Conservation (phyloP, 2,797 vertebrate genomes). For the Sebastes umbrosus region DNA sequence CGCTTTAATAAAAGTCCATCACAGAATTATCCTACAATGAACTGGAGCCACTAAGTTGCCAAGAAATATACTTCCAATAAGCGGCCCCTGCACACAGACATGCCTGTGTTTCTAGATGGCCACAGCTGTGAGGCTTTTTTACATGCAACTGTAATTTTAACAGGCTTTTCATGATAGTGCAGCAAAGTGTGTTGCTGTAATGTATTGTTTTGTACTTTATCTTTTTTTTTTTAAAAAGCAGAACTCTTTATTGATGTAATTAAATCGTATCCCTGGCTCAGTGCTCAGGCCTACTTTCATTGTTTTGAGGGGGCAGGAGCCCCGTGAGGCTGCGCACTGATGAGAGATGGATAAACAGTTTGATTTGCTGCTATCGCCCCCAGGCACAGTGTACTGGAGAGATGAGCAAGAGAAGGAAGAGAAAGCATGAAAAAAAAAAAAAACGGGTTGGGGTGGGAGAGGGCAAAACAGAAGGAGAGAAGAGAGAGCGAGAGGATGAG, state of each 20-base stretch:
- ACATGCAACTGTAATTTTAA: conserved; percentile 39
- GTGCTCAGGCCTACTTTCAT: conserved; percentile 75
- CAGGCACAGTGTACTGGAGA: conserved; percentile 87
- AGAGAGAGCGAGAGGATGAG: conserved; percentile 67
- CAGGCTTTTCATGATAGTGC: conserved; percentile 53
- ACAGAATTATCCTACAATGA: conserved; percentile 71
- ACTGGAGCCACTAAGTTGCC: conserved; percentile 58
- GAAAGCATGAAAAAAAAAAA: conserved; percentile 56
- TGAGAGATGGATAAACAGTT: conserved; percentile 86
- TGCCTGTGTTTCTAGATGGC: conserved; percentile 9
- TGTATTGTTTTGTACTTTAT: conserved; percentile 49
- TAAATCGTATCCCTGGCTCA: conserved; percentile 76
- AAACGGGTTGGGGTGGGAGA: conserved; percentile 62
- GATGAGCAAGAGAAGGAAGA: conserved; percentile 73
- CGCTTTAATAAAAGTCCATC: conserved; percentile 86
- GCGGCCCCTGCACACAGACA: conserved; percentile 10
- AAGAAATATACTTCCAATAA: conserved; percentile 67
- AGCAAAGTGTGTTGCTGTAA: conserved; percentile 39
- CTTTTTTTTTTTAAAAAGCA: conserved; percentile 25
- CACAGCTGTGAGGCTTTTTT: conserved; percentile 15
- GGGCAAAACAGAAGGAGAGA: conserved; percentile 73
- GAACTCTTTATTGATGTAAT: conserved; percentile 80
- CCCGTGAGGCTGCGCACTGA: conserved; percentile 77
- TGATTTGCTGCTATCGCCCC: conserved; percentile 84
- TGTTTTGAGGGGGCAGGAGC: conserved; percentile 82